Percentiles rank a stretch among this genome's conserved stretches.
Conservation (phyloP, 2,888 invertebrate species). For the Endomychus coccineus region DNA sequence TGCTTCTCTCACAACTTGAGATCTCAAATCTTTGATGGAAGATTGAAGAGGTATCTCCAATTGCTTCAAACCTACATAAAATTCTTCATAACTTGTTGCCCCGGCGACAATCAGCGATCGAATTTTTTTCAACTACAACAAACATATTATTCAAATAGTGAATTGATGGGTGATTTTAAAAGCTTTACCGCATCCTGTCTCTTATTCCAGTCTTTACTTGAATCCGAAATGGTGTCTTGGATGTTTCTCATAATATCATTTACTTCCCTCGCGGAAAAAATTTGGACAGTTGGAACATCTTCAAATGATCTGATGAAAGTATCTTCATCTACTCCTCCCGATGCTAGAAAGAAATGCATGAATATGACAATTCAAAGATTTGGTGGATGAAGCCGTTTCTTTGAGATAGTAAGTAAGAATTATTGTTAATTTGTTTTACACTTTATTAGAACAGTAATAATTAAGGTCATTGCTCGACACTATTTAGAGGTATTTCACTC, state of each 20-base stretch:
- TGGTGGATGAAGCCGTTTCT: too few relatives aligned
- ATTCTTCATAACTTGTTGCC: constrained; percentile 62
- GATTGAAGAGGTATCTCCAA: constrained; percentile 75
- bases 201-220: constrained; percentile 88
- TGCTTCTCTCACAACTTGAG: constrained; percentile 89
- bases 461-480: too few relatives aligned
- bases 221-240: constrained; percentile 68
- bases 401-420: too few relatives aligned
- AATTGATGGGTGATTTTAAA: constrained; percentile 3
- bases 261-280: constrained; percentile 78
- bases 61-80: constrained; percentile 67
- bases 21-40: constrained; percentile 81
- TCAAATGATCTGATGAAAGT: constrained; percentile 81
- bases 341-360: constrained; percentile 43
- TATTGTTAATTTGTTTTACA: too few relatives aligned
- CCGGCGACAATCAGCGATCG: constrained; percentile 78
- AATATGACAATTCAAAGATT: too few relatives aligned
- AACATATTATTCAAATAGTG: constrained; percentile 7
- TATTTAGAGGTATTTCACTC: too few relatives aligned
- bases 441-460: too few relatives aligned
- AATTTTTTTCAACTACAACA: constrained; percentile 71
- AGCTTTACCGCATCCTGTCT: constrained; percentile 76
- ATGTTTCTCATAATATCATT: constrained; percentile 73
- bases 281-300: constrained; percentile 69
- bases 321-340: constrained; percentile 86